Base-by-base conservation (phyloP, 92 coral and sea anemone species). In the Palythoa grandis region DNA sequence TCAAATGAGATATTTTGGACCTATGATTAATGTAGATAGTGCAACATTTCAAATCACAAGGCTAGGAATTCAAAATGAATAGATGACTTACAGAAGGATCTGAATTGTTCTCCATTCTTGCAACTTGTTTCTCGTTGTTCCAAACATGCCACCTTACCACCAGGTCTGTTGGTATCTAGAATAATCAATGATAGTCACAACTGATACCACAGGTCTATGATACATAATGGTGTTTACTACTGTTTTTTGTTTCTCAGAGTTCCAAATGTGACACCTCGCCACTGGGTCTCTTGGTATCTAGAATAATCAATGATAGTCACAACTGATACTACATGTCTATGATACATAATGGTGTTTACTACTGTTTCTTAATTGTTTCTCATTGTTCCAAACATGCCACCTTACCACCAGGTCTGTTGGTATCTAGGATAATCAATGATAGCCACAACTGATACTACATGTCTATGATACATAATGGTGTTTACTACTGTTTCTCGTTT, bases 381-480 rank as follows among this genome's bases (percentile, higher is more conserved):
- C 98, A 22, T 92, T 95, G 82, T 96, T 95, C 99, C 99, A 96
- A 56, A 96, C 83, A 37, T 96, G 99, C 95, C 99, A 89, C 40
- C 74, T 86, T 23, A 96, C 86, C 6, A 93, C 82, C 87, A 95
- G 97, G 38, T 96, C 95, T 76, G 84, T 76, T 50, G 99, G 99
- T 15, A 95, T 91, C 99, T 96, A 75, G 15, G 52, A 53, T 47
- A 12, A 20, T 56, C 0, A 17, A 53, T 25, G 50, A 77, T 23
- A 53, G 57, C 53, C 35, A 72, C 12, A 11, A 37, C 35, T 50
- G 54, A 11, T 13, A n/a, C 53, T 5, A 61, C 35, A 3, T 60
- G 9, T 52, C 56, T 52, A 0, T 52, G 56, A 13, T 52, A 52
- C 35, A 29, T 29, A 29, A 29, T 29, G 35, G 35, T 29, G 35